Evolutionary conservation across 2,797 vertebrate genomes (phyloP).

Genomic region (Stomatorhinus walkeri): DNA sequence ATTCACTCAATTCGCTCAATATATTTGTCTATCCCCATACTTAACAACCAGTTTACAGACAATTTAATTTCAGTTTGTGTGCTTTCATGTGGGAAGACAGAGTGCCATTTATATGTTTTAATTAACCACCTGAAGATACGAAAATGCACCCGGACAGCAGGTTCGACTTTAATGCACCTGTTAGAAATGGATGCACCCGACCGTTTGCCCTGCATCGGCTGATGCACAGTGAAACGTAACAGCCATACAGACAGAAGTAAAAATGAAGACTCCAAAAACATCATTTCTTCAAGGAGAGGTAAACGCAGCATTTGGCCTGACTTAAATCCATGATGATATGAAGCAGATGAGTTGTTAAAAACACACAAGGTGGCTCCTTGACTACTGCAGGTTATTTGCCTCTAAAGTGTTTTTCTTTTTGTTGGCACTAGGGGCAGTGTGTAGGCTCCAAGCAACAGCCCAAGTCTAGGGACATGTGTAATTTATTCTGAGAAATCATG

Average conservation of each 20-base stretch:
- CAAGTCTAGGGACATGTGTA: constrained; percentile 45
- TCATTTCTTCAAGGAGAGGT: background rate
- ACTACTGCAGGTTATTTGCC: background rate
- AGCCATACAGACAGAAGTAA: background rate
- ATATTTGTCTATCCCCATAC: background rate
- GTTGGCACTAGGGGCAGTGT: background rate
- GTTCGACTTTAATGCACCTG: background rate
- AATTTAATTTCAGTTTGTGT: background rate
- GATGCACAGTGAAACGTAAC: background rate
- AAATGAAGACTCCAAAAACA: background rate
- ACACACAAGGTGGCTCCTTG: background rate
- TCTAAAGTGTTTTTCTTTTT: background rate
- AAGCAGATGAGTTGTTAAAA: background rate
- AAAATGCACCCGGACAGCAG: background rate
- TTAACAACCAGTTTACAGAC: background rate
- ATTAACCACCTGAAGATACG: background rate
- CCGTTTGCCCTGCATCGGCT: background rate
- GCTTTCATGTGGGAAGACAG: background rate
- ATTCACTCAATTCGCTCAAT: background rate
- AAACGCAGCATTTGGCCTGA: background rate
- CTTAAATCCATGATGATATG: background rate
- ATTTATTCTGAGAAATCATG: constrained; percentile 44
- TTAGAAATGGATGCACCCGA: background rate
- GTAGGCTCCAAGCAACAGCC: constrained; percentile 30
- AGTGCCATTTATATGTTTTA: background rate